Conservation (phyloP, 2,797 vertebrate species). For the Triplophysa bombifrons region DNA sequence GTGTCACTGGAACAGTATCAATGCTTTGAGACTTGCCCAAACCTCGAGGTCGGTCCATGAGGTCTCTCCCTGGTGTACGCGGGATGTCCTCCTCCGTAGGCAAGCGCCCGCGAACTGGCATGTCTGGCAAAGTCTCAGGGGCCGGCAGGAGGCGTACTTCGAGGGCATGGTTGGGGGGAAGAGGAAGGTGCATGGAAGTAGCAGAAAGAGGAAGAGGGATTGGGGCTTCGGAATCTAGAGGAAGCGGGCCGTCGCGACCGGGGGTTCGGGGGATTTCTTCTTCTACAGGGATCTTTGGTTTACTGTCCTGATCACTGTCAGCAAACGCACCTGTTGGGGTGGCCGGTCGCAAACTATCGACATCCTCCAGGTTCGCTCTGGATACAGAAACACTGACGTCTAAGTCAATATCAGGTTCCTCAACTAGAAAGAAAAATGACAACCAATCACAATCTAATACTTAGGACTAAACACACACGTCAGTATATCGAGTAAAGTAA, state of each 20-base stretch:
- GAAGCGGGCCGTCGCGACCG: slow-evolving; percentile 66
- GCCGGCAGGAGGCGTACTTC: slow-evolving; percentile 75
- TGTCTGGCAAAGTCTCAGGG: slow-evolving; percentile 73
- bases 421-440: slow-evolving; percentile 59
- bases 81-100: slow-evolving; percentile 89
- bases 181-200: slow-evolving; percentile 75
- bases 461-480: background rate
- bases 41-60: slow-evolving; percentile 78
- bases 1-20: slow-evolving; percentile 87
- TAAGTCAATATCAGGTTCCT: slow-evolving; percentile 64
- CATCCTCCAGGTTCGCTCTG: slow-evolving; percentile 68
- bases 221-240: slow-evolving; percentile 66
- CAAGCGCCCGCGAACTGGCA: slow-evolving; percentile 75
- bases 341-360: slow-evolving; percentile 67
- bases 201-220: slow-evolving; percentile 69
- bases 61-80: slow-evolving; percentile 88
- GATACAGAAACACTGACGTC: slow-evolving; percentile 63
- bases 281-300: slow-evolving; percentile 72
- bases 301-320: slow-evolving; percentile 73
- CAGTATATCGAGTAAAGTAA: background rate
- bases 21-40: slow-evolving; percentile 91
- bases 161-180: slow-evolving; percentile 67
- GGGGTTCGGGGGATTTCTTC: slow-evolving; percentile 76
- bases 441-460: slow-evolving; percentile 22
- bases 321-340: slow-evolving; percentile 75